phyloP scores from a whole-genome alignment of 2,888 invertebrate genomes.

The Sabellastarte sp. region DNA sequence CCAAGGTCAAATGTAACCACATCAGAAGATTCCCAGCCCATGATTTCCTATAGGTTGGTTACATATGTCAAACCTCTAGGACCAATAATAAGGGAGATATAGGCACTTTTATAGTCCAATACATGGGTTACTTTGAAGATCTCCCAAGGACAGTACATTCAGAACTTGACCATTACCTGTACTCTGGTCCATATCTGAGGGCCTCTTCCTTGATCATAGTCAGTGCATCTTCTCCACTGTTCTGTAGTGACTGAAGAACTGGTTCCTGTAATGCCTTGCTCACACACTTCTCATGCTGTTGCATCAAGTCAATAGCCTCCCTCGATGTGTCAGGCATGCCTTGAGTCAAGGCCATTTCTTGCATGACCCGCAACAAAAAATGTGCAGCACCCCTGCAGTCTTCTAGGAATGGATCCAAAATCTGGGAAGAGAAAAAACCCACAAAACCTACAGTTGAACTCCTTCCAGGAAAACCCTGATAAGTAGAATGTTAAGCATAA shows the following conservation, averaged over 20 bases:
- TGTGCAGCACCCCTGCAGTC: constrained; percentile 70
- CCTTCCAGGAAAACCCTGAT: too few relatives aligned
- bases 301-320: neutral
- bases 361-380: constrained; percentile 69
- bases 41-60: too few relatives aligned
- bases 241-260: constrained; percentile 7
- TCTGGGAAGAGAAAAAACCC: constrained; percentile 50
- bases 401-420: constrained; percentile 69
- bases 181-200: too few relatives aligned
- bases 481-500: too few relatives aligned
- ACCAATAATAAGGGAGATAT: too few relatives aligned
- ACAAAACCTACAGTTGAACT: neutral
- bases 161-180: too few relatives aligned
- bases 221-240: constrained; percentile 19
- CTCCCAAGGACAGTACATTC: too few relatives aligned
- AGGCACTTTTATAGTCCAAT: too few relatives aligned
- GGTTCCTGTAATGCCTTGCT: neutral
- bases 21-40: too few relatives aligned
- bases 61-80: too few relatives aligned
- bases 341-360: constrained; percentile 33
- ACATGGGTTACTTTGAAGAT: too few relatives aligned
- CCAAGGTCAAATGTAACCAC: too few relatives aligned
- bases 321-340: neutral
- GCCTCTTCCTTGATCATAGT: neutral
- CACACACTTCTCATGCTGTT: neutral